Percentiles rank a stretch among this genome's conserved stretches.
Conservation (phyloP, 2,113 vertebrate genomes). For the Plestiodon gilberti region DNA sequence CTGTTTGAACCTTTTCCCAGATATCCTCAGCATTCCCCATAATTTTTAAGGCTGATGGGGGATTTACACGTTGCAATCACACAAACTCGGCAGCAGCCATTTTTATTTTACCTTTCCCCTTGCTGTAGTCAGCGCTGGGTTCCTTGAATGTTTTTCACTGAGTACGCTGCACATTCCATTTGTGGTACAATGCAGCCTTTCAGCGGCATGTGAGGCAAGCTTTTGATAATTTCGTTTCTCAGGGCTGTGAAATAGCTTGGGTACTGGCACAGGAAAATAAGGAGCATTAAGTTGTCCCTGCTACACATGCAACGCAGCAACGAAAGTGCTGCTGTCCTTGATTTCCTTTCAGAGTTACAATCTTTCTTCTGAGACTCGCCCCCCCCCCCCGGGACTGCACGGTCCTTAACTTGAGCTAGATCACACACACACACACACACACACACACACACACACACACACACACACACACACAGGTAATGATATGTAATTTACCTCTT, state of each 20-base stretch:
- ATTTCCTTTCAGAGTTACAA: neutral
- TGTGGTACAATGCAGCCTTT: neutral
- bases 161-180: neutral
- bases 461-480: neutral
- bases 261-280: neutral
- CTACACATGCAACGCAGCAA: neutral
- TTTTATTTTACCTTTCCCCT: neutral
- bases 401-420: neutral
- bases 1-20: slow-evolving; percentile 52
- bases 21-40: slow-evolving; percentile 7
- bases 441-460: neutral
- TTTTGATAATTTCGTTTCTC: neutral
- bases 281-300: neutral
- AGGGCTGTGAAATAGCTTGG: neutral
- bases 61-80: neutral
- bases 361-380: neutral
- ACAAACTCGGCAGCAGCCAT: neutral
- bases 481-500: neutral
- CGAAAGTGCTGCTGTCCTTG: neutral
- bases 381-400: neutral
- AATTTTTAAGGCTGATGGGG: slow-evolving; percentile 42
- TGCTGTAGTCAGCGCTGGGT: fast-evolving
- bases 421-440: neutral
- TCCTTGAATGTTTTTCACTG: neutral
- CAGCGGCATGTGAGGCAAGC: neutral